phyloP scores from a whole-genome alignment of 2,888 invertebrate species.

The Sussaba pulchella region DNA sequence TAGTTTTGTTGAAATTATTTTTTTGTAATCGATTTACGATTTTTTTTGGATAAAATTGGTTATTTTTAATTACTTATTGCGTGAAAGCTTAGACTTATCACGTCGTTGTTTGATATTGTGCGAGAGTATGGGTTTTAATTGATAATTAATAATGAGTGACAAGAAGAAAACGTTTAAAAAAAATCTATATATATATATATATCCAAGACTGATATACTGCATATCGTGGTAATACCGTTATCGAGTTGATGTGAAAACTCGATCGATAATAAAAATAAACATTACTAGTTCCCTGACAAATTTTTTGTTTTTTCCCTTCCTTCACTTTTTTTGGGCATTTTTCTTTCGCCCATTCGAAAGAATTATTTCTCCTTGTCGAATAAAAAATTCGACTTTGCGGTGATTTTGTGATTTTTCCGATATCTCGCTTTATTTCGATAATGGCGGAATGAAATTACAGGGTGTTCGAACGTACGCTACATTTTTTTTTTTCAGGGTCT shows the following conservation, averaged over 20 bases:
- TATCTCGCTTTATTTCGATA: slow-evolving; percentile 79
- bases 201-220: slow-evolving; percentile 75
- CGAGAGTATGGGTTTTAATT: slow-evolving; percentile 19
- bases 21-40: slow-evolving; percentile 1
- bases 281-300: slow-evolving; percentile 41
- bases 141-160: too few relatives aligned
- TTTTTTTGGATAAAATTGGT: too few relatives aligned
- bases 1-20: slow-evolving; percentile 46
- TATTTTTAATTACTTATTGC: too few relatives aligned
- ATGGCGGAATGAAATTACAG: slow-evolving; percentile 80
- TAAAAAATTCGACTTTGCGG: too few relatives aligned
- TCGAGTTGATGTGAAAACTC: slow-evolving; percentile 68
- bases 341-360: too few relatives aligned
- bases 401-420: slow-evolving; percentile 41
- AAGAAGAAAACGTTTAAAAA: background rate
- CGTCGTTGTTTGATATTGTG: background rate
- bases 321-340: too few relatives aligned
- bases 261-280: slow-evolving; percentile 50
- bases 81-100: slow-evolving; percentile 14
- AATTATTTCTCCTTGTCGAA: too few relatives aligned
- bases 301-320: background rate
- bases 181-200: too few relatives aligned
- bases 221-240: slow-evolving; percentile 71
- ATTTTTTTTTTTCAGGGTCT: too few relatives aligned
- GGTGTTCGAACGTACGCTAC: slow-evolving; percentile 73